Percentiles rank a stretch among this genome's conserved stretches.
Evolutionary conservation across 2,797 vertebrate species (phyloP).

Genomic region (Simalia tracyae): DNA sequence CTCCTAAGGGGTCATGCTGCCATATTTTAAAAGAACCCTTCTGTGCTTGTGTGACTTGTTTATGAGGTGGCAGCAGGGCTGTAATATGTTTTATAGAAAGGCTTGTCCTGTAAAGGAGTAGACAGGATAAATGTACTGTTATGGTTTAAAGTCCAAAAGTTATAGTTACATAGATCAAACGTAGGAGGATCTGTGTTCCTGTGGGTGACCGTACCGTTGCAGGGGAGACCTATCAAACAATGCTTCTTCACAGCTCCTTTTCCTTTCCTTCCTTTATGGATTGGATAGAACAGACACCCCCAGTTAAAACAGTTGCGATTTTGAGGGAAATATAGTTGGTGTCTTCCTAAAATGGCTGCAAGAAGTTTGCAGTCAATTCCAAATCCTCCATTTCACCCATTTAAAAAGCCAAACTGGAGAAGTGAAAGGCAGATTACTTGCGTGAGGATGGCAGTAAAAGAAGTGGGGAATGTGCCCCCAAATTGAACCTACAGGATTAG

Average conservation of each 20-base stretch:
- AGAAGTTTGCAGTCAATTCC: not conserved
- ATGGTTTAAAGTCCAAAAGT: constrained; percentile 48
- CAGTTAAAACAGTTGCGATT: constrained; percentile 45
- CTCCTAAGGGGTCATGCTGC: constrained; percentile 19
- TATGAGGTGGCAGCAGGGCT: constrained; percentile 22
- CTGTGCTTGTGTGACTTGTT: constrained; percentile 9
- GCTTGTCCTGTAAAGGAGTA: constrained; percentile 18
- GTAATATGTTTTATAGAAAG: constrained; percentile 28
- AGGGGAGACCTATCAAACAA: constrained; percentile 30
- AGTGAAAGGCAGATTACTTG: not conserved
- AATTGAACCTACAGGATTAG: not conserved
- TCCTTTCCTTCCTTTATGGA: not conserved
- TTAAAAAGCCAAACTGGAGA: not conserved
- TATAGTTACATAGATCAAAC: constrained; percentile 47
- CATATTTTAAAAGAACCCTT: constrained; percentile 27
- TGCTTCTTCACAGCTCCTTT: constrained; percentile 32
- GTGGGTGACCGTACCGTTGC: not conserved
- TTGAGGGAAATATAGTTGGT: not conserved
- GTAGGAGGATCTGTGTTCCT: not conserved
- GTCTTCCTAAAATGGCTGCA: not conserved
- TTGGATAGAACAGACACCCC: not conserved
- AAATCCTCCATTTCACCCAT: not conserved
- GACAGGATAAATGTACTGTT: constrained; percentile 30
- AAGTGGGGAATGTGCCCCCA: not conserved
- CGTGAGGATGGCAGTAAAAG: not conserved